These are phyloP conservation scores for Cyprinodon diabolis DNA, from an alignment of 2,797 vertebrate genomes.

Conservation along the genomic window DNA sequence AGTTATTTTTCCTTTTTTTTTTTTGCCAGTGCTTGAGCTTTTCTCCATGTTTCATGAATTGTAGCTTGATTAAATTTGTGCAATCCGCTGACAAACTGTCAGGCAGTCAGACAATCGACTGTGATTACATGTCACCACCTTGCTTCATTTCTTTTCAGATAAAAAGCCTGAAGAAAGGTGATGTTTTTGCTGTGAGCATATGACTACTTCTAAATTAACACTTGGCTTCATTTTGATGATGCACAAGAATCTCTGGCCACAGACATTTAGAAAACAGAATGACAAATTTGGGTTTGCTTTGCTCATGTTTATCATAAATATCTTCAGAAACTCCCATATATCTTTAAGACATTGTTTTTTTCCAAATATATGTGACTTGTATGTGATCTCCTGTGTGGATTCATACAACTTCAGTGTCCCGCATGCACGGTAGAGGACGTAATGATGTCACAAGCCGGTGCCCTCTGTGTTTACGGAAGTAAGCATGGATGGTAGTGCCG, in stretches of 20 bases:
- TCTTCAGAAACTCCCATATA: neutral
- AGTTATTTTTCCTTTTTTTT: neutral
- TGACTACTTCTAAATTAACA: conserved; percentile 50
- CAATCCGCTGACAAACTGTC: neutral
- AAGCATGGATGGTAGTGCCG: too few species aligned
- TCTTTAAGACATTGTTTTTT: neutral
- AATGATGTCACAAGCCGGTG: too few species aligned
- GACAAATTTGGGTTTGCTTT: neutral
- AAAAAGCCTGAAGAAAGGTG: conserved; percentile 16
- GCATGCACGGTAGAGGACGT: too few species aligned
- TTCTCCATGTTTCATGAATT: neutral
- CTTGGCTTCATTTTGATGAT: conserved; percentile 61
- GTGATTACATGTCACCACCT: neutral
- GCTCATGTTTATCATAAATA: neutral
- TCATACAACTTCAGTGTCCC: too few species aligned
- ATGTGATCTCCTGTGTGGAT: too few species aligned
- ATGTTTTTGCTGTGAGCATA: conserved; percentile 52
- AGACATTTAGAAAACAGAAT: conserved; percentile 58
- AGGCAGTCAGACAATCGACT: neutral
- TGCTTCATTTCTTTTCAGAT: conserved; percentile 1
- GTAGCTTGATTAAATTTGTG: neutral
- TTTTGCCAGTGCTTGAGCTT: neutral
- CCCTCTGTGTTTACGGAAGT: too few species aligned
- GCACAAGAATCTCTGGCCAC: conserved; percentile 65
- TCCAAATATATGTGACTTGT: too few species aligned